Percentiles rank a stretch among this genome's conserved stretches.
Conservation (phyloP, 2,888 invertebrate genomes). For the Drosophila mimetica region DNA sequence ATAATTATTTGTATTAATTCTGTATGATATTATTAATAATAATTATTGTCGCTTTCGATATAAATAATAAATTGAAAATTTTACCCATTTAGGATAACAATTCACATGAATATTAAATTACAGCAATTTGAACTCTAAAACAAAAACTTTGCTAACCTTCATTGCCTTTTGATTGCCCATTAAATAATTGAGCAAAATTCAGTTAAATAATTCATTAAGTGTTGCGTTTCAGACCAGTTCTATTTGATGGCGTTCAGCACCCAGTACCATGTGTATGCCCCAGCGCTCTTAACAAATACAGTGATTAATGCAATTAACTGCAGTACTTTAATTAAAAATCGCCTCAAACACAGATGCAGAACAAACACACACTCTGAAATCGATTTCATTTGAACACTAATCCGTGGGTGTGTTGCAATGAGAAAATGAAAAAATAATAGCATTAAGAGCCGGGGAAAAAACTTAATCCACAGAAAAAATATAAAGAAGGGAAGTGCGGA, state of each 20-base stretch:
- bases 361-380: constrained; percentile 42
- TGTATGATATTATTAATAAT: not conserved
- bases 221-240: not conserved
- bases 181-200: constrained; percentile 22
- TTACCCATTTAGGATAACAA: not conserved
- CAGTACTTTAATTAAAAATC: constrained; percentile 75
- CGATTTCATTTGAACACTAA: constrained; percentile 65
- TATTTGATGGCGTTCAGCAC: constrained; percentile 4
- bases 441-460: constrained; percentile 53
- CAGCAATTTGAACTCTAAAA: constrained; percentile 2
- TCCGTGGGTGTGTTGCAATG: constrained; percentile 54
- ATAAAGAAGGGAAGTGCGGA: not conserved
- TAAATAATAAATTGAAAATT: constrained; percentile 5
- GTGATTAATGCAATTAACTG: constrained; percentile 78
- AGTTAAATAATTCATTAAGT: constrained; percentile 30
- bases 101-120: constrained; percentile 21
- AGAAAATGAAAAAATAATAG: constrained; percentile 76
- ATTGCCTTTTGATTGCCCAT: constrained; percentile 32
- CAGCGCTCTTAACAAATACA: constrained; percentile 48
- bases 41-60: not conserved
- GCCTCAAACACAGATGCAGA: constrained; percentile 44
- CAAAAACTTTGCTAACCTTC: constrained; percentile 17
- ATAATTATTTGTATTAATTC: not conserved
- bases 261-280: constrained; percentile 28
- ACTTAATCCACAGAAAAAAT: constrained; percentile 31